Evolutionary conservation across 2,888 invertebrate genomes (phyloP).

Genomic region (Acleris literana): DNA sequence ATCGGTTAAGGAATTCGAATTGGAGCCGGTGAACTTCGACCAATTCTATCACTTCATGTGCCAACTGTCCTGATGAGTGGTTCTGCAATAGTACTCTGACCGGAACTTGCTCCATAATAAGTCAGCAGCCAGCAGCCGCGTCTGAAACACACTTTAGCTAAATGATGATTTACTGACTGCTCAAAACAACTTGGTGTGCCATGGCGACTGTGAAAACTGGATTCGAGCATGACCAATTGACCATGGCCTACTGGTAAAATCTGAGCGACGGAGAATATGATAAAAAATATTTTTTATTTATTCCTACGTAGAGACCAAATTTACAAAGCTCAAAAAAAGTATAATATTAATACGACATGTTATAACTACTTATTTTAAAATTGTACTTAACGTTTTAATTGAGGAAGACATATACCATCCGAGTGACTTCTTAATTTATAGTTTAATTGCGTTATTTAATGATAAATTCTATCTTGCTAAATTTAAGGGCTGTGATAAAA

Average conservation of each 20-base stretch:
- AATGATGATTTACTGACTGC: constrained; percentile 12
- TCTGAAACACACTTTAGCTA: constrained; percentile 2
- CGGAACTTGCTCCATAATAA: constrained; percentile 21
- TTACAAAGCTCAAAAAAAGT: constrained; percentile 49
- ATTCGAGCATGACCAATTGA: constrained; percentile 6
- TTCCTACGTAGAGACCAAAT: constrained; percentile 31
- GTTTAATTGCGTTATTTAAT: constrained; percentile 71
- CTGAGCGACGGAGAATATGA: neutral
- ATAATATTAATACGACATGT: constrained; percentile 40
- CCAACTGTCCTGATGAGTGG: constrained; percentile 72
- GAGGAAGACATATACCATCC: constrained; percentile 43
- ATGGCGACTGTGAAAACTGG: constrained; percentile 18
- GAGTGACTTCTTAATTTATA: constrained; percentile 58
- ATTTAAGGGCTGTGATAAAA: constrained; percentile 77
- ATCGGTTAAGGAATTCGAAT: constrained; percentile 65
- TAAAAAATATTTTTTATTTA: constrained; percentile 14
- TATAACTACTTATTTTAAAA: constrained; percentile 39
- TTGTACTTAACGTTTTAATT: constrained; percentile 60
- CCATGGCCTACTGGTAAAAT: constrained; percentile 7
- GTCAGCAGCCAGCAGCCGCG: neutral
- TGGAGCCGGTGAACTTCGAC: constrained; percentile 78
- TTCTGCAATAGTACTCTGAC: constrained; percentile 46
- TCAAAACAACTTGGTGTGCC: constrained; percentile 22
- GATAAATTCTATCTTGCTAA: constrained; percentile 60
- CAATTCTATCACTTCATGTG: constrained; percentile 81